Evolutionary conservation across 2,797 vertebrate species (phyloP).

Genomic region (Hydrolagus colliei): DNA sequence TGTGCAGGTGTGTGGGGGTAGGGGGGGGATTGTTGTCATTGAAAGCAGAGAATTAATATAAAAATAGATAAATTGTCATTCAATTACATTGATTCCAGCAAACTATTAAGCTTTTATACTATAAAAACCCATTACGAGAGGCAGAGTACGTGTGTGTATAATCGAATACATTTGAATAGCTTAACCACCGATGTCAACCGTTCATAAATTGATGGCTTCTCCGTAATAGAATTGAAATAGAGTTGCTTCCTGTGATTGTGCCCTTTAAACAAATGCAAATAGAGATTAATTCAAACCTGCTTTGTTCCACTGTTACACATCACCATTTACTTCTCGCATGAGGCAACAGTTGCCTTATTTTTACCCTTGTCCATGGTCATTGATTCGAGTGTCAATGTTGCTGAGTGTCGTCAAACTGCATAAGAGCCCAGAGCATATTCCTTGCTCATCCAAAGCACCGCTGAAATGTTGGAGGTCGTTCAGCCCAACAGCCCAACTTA

Average conservation of each 20-base stretch:
- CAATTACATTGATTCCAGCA: conserved; percentile 9
- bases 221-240: not conserved
- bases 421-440: too few species aligned
- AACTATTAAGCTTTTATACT: not conserved
- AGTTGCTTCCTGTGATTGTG: not conserved
- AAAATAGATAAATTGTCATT: conserved; percentile 19
- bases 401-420: too few species aligned
- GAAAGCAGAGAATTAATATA: not conserved
- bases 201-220: not conserved
- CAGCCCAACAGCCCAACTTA: too few species aligned
- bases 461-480: too few species aligned
- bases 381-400: too few species aligned
- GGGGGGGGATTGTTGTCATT: not conserved
- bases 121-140: not conserved
- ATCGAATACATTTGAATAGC: not conserved
- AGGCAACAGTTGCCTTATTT: not conserved
- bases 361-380: too few species aligned
- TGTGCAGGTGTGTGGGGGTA: not conserved
- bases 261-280: not conserved
- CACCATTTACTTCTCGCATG: not conserved
- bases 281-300: not conserved
- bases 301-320: too few species aligned
- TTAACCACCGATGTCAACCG: not conserved
- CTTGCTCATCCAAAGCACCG: too few species aligned
- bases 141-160: not conserved